Evolutionary conservation across 2,113 vertebrate species (phyloP).

Genomic region (Numida meleagris): DNA sequence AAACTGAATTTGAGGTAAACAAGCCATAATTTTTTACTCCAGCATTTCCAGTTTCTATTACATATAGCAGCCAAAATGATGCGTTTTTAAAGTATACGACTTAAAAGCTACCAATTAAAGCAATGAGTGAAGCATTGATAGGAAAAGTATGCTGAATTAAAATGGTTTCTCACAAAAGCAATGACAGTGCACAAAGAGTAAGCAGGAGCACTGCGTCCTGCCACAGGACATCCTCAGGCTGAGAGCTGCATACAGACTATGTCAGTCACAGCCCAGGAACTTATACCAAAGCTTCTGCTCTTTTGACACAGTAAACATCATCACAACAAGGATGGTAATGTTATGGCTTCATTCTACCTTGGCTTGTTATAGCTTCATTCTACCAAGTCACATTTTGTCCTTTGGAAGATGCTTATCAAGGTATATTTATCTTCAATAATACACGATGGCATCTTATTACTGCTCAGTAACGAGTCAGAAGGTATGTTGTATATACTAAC

Average conservation of each 20-base stretch:
- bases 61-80: rapidly evolving
- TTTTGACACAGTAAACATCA: not conserved
- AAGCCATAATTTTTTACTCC: not conserved
- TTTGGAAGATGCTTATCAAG: not conserved
- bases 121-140: not conserved
- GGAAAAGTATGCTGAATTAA: not conserved
- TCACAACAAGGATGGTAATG: rapidly evolving
- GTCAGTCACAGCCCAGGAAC: not conserved
- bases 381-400: not conserved
- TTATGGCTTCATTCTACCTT: not conserved
- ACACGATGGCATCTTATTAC: not conserved
- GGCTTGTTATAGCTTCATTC: too few relatives aligned
- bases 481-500: not conserved
- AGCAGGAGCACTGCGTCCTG: not conserved
- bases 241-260: not conserved
- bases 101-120: not conserved
- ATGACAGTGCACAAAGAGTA: not conserved
- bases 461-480: not conserved
- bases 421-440: not conserved
- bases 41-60: not conserved
- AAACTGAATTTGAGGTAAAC: not conserved
- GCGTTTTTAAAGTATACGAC: not conserved
- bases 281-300: not conserved
- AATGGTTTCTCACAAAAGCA: not conserved
- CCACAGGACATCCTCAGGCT: not conserved